Evolutionary conservation across 1,140 invertebrate genomes (phyloP), one percentile per base, ranked within the genome.

Genomic region (Drosophila equinoxialis): DNA sequence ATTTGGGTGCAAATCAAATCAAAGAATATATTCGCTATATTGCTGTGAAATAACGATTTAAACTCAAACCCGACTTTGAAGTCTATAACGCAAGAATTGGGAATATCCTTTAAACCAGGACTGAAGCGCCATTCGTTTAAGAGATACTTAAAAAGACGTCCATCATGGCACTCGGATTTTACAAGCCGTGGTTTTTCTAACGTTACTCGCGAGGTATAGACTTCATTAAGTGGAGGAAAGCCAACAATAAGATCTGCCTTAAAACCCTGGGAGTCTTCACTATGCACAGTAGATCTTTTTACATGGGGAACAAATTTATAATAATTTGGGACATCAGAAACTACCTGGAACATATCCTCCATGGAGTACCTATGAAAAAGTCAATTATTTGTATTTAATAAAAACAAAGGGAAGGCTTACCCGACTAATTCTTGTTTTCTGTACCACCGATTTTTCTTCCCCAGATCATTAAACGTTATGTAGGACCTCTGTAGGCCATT

Each of bases 271-370:
- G 93, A 81, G 54, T 91, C 93, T 79, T 93, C 92, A 10, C 92
- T 91, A 55, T 94, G 92, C 3, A 99, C 95, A 14, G 94, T 92
- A 0, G 98, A 98, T 82, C 96, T 95, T 90, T 96, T 98, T 90
- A 99, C 99, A 94, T 98, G 99, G 23, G 99, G 98, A 0, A 99
- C 95, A 93, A 99, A 99, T 76, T 96, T 92, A 79, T 96, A 94
- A 91, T 99, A 99, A 90, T 96, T 95, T 79, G 95, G 95, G 5
- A 99, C 97, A 93, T 98, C 97, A 0, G 97, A 94, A 1, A 99
- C 98, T 8, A 99, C 97, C 67, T 94, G 93, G 92, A 95, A 99
- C 95, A 99, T 98, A 94, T 99, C 96, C 41, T 98, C 96, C 95
- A 97, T 97, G 11, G 98, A 96, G 93, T 97, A 99, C 41, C 98